Evolutionary conservation across 2,888 invertebrate genomes (phyloP).

Genomic region (Euplexia lucipara): DNA sequence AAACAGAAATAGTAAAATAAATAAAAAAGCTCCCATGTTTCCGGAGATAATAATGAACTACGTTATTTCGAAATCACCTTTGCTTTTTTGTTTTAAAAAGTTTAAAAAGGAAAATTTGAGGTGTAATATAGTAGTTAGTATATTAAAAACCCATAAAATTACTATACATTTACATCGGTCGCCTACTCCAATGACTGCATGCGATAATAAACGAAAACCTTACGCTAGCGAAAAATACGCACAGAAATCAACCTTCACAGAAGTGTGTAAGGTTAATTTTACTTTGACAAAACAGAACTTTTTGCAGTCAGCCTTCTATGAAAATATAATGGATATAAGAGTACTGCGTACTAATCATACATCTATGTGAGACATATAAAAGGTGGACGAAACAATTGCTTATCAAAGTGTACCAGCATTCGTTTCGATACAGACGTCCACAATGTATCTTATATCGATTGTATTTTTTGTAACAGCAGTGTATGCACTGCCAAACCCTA

Average conservation of each 20-base stretch:
- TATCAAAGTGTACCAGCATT: conserved; percentile 85
- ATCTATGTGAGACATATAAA: conserved; percentile 88
- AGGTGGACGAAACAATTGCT: conserved; percentile 81
- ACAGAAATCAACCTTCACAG: conserved; percentile 64
- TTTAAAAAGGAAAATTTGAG: conserved; percentile 12
- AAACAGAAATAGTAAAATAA: no score
- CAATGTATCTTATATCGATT: conserved; percentile 77
- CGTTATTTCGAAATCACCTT: background rate
- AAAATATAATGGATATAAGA: conserved; percentile 88
- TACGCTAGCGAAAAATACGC: conserved; percentile 30
- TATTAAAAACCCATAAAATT: conserved; percentile 74
- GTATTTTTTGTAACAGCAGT: conserved; percentile 72
- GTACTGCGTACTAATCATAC: conserved; percentile 82
- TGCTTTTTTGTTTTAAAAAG: background rate
- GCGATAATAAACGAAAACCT: conserved; percentile 81
- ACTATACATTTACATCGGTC: conserved; percentile 73
- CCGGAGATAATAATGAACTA: rapidly evolving
- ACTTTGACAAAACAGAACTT: conserved; percentile 64
- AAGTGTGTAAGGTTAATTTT: conserved; percentile 56
- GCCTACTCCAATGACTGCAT: conserved; percentile 81
- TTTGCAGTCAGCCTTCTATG: conserved; percentile 88
- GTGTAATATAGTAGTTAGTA: conserved; percentile 54
- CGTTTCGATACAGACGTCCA: conserved; percentile 80
- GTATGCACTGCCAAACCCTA: conserved; percentile 81
- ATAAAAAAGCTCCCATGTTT: rapidly evolving